Evolutionary conservation across 2,797 vertebrate genomes (phyloP), one percentile per base, ranked within the genome.

Genomic region (Chromis chromis): DNA sequence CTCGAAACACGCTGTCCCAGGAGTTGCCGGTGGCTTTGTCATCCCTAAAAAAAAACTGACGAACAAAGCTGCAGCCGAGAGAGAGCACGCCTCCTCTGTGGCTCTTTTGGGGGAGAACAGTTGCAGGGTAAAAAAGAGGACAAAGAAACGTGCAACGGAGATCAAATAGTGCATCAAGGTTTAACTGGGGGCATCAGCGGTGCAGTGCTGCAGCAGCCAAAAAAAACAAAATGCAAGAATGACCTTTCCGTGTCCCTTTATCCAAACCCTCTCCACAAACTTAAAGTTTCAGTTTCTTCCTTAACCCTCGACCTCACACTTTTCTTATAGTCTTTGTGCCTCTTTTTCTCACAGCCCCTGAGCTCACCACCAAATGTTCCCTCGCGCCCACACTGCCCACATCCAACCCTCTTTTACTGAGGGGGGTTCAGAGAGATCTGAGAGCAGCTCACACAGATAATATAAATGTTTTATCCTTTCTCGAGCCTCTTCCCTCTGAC

Each of bases 391-490:
- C 22, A 19, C 68, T 65, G 44, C 72, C 55, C 55, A 28, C 59
- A 75, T 65, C 57, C 66, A 66, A 40, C 16, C 44, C 27, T 65
- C 55, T 82, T 84, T 83, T 39, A 81, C 72, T 58, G 52, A 56
- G 25, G 74, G 79, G 49, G 79, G 72, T 76, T 88, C 65, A 55
- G 70, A 76, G 63, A 88, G 86, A 90, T 89, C 77, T 82, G 65
- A 83, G 70, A 78, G 81, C 71, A 76, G 79, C 84, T 78, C 77
- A 65, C 74, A 77, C 81, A 33, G 82, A 89, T 83, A 84, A 77
- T 82, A 89, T 90, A 77, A 89, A 93, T 91, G 81, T 89, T 92
- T 91, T 82, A 92, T 92, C 85, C 76, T 74, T 77, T 87, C 82
- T 78, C 68, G 4, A 86, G 85, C 89, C 77, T 70, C 78, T 85